phyloP scores from a whole-genome alignment of 2,888 invertebrate genomes.

The Ochlodes sylvanus region DNA sequence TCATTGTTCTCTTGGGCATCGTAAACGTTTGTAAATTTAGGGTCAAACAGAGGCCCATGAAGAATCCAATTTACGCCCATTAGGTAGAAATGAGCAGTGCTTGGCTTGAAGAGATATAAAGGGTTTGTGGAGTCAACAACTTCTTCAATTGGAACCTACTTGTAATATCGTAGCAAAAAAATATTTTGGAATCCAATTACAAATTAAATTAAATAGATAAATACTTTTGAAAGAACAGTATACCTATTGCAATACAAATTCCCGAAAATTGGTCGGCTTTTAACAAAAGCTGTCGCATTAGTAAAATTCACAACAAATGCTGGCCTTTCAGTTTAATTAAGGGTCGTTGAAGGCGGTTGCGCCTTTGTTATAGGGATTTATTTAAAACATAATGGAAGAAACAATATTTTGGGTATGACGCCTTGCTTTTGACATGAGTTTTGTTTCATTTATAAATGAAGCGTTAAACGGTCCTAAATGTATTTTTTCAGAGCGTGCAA shows the following conservation, averaged over 20 bases:
- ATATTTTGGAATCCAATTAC: no score
- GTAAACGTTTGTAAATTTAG: slow-evolving; percentile 8
- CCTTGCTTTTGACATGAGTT: slow-evolving; percentile 20
- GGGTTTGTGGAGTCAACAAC: neutral
- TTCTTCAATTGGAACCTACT: neutral
- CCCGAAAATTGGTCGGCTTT: slow-evolving; percentile 7
- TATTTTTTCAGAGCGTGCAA: slow-evolving; percentile 14
- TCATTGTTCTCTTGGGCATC: slow-evolving; percentile 10
- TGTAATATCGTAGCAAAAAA: no score
- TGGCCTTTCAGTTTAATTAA: slow-evolving; percentile 31
- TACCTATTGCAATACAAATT: neutral
- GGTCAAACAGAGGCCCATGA: neutral
- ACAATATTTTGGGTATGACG: slow-evolving; percentile 24
- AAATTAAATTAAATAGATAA: no score
- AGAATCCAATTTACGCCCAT: slow-evolving; percentile 1
- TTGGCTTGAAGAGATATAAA: neutral
- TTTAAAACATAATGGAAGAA: slow-evolving; percentile 30
- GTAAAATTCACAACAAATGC: slow-evolving; percentile 31
- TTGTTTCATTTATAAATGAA: slow-evolving; percentile 20
- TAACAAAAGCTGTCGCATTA: slow-evolving; percentile 26
- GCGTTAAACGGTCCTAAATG: neutral
- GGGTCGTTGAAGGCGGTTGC: slow-evolving; percentile 23
- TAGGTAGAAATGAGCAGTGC: neutral
- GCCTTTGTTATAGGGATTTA: slow-evolving; percentile 30
- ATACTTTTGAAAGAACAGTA: no score